Evolutionary conservation across 2,113 vertebrate species (phyloP).

Genomic region (Tinamus guttatus): DNA sequence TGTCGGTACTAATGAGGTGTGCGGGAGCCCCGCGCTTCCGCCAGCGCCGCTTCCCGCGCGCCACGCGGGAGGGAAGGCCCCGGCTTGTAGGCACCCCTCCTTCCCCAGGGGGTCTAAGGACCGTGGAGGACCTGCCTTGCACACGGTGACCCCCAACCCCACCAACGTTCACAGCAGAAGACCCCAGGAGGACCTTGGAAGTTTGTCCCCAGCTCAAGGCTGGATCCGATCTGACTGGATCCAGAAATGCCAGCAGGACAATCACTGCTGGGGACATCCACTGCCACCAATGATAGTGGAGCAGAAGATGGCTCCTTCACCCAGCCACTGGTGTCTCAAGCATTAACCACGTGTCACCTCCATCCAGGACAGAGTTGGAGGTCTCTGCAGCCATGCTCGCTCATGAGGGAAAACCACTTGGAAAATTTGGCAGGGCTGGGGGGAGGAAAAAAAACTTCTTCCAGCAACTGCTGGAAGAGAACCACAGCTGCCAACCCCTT

Average conservation of each 20-base stretch:
- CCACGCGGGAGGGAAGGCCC: too few species aligned
- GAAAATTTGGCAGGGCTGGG: not conserved
- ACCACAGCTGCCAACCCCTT: not conserved
- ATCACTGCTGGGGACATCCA: not conserved
- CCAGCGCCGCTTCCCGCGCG: too few species aligned
- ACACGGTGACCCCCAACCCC: not conserved
- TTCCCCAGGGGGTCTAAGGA: too few species aligned
- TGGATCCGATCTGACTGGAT: too few species aligned
- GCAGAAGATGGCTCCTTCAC: not conserved
- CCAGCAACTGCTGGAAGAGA: not conserved
- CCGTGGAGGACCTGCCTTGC: not conserved
- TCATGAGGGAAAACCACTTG: not conserved
- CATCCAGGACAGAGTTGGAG: too few species aligned
- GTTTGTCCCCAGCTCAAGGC: not conserved
- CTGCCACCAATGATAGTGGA: not conserved
- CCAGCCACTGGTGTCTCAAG: accelerated
- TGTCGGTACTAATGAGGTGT: slow-evolving; percentile 45
- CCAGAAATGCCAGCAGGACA: not conserved
- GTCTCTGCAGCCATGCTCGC: not conserved
- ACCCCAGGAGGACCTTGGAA: not conserved
- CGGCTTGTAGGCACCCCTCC: too few species aligned
- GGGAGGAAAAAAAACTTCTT: not conserved
- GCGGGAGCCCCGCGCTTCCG: not conserved
- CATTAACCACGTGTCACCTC: accelerated
- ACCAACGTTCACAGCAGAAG: not conserved